These are phyloP conservation scores for Phenganax stokvisi DNA, from an alignment of 92 coral and sea anemone species.

Conservation along the genomic window DNA sequence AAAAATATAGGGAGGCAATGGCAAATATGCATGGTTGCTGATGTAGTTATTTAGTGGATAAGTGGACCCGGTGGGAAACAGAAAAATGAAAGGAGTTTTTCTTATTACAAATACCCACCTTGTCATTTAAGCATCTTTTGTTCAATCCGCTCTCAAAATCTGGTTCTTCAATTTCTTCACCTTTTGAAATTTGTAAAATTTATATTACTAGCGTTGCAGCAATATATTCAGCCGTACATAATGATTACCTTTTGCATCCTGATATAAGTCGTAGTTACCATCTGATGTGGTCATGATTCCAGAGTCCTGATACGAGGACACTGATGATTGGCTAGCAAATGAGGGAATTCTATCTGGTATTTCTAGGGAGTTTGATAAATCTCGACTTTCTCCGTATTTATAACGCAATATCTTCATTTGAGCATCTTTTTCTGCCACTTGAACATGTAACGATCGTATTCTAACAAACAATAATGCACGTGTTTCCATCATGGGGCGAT, in stretches of 20 bases:
- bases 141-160: conserved; percentile 2
- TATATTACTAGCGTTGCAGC: too few species aligned
- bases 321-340: conserved; percentile 32
- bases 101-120: background rate
- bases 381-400: conserved; percentile 34
- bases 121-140: background rate
- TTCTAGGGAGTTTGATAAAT: background rate
- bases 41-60: too few species aligned
- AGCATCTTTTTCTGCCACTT: conserved; percentile 55
- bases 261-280: background rate
- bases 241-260: conserved; percentile 17
- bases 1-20: too few species aligned
- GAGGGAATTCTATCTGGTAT: conserved; percentile 16
- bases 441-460: conserved; percentile 56
- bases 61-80: background rate
- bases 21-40: too few species aligned
- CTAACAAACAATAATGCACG: conserved; percentile 15
- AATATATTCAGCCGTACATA: background rate
- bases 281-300: conserved; percentile 32
- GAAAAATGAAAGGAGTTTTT: background rate
- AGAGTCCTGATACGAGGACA: conserved; percentile 38
- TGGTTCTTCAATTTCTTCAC: background rate
- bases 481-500: background rate
- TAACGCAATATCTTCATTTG: conserved; percentile 38
- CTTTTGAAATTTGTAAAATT: too few species aligned